phyloP scores from a whole-genome alignment of 2,888 invertebrate genomes.

The Plagodis dolabraria region DNA sequence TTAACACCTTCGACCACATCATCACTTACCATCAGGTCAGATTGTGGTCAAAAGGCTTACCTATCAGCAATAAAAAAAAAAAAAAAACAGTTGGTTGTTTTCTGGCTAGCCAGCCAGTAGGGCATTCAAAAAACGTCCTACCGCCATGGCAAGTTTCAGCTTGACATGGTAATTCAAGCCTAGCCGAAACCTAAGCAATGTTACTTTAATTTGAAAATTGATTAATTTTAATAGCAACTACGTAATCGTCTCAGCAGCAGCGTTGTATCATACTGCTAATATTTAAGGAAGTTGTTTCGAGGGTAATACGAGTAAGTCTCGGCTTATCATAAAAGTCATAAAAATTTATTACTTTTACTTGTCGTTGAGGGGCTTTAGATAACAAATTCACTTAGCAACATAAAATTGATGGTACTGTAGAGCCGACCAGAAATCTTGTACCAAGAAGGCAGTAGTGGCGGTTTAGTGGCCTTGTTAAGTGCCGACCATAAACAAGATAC shows the following conservation, averaged over 20 bases:
- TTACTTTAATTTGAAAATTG: slow-evolving; percentile 41
- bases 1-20: too few species aligned
- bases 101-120: too few species aligned
- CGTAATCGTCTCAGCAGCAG: slow-evolving; percentile 24
- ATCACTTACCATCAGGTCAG: too few species aligned
- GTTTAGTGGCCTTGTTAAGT: slow-evolving; percentile 66
- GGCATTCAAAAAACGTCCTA: too few species aligned
- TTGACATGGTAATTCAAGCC: slow-evolving; percentile 42
- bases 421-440: slow-evolving; percentile 40
- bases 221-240: slow-evolving; percentile 40
- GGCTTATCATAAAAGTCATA: slow-evolving; percentile 33
- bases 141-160: slow-evolving; percentile 36
- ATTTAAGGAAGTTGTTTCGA: slow-evolving; percentile 27
- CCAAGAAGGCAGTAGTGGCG: slow-evolving; percentile 40
- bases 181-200: slow-evolving; percentile 43
- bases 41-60: too few species aligned
- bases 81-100: too few species aligned
- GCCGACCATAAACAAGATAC: slow-evolving; percentile 67
- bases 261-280: slow-evolving; percentile 24
- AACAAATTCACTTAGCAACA: slow-evolving; percentile 62
- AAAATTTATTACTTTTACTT: slow-evolving; percentile 57
- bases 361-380: slow-evolving; percentile 57
- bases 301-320: slow-evolving; percentile 18
- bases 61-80: too few species aligned
- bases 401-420: slow-evolving; percentile 56